A percentile compares a stretch with the other conserved stretches of the same genome.
Conservation (phyloP, 1,140 invertebrate genomes). For the Anastrepha obliqua region DNA sequence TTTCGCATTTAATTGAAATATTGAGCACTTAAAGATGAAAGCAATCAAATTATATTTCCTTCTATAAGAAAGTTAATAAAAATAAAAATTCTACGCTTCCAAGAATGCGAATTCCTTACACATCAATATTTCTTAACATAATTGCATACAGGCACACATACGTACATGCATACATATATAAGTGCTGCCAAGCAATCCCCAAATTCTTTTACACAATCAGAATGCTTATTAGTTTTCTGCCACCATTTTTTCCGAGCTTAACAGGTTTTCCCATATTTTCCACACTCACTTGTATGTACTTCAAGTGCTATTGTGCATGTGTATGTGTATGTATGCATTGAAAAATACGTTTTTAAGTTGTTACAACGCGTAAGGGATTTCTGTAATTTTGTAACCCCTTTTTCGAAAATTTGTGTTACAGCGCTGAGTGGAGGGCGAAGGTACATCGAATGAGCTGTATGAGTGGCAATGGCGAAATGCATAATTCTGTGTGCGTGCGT, state of each 20-base stretch:
- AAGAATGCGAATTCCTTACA: background rate
- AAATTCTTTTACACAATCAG: background rate
- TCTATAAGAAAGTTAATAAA: conserved; percentile 8
- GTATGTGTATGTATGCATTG: background rate
- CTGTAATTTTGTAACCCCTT: conserved; percentile 17
- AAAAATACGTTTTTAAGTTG: background rate
- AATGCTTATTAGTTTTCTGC: conserved; percentile 6
- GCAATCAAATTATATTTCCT: conserved; percentile 12
- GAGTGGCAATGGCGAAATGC: background rate
- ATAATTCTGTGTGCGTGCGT: background rate
- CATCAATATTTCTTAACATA: conserved; percentile 17
- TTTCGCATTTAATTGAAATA: background rate
- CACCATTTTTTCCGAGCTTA: conserved; percentile 1
- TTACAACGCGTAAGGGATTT: background rate
- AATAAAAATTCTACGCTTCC: background rate
- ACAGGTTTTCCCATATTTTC: conserved; percentile 10
- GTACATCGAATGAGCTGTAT: background rate
- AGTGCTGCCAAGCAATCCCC: background rate
- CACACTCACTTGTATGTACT: background rate
- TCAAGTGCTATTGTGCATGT: background rate
- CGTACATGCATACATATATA: background rate
- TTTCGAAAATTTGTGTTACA: background rate
- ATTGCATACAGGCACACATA: background rate
- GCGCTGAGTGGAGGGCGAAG: background rate
- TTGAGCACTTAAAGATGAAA: background rate